Percentiles rank a stretch among this genome's conserved stretches.
Conservation (phyloP, 2,797 vertebrate species). For the Parauchenoglanis ngamensis region DNA sequence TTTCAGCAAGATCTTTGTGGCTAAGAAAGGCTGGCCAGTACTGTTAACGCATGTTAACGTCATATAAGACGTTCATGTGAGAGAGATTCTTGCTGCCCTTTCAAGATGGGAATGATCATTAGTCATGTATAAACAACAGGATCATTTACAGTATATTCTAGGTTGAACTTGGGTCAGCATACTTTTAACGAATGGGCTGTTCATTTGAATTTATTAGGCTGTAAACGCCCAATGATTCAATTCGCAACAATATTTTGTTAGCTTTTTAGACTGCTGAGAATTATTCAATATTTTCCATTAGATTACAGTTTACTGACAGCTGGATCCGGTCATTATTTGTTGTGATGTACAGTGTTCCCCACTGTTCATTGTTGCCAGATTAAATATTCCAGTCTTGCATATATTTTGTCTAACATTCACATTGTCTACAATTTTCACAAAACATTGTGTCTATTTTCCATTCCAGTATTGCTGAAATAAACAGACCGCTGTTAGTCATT, state of each 20-base stretch:
- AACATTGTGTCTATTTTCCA: neutral
- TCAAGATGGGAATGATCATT: neutral
- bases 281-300: neutral
- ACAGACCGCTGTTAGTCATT: neutral
- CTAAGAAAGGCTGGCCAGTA: neutral
- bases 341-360: neutral
- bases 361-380: neutral
- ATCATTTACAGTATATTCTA: neutral
- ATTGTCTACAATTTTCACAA: neutral
- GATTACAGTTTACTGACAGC: neutral
- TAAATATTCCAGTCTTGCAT: neutral
- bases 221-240: neutral
- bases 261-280: neutral
- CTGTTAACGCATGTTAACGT: neutral
- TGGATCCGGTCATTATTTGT: neutral
- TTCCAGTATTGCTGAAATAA: neutral
- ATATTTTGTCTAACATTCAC: neutral
- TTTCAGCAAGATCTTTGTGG: too few species aligned
- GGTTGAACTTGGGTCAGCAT: neutral
- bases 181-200: neutral
- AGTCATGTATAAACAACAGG: neutral
- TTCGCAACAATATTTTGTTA: neutral
- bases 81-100: neutral
- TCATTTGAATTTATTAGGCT: neutral
- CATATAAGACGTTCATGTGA: neutral